Percentiles rank a stretch among this genome's conserved stretches.
These are phyloP conservation scores for Aurelia aurita complex sp. Pacific DNA, from an alignment of 30 jellyfish, hydroid and myxozoan species.

Conservation along the genomic window DNA sequence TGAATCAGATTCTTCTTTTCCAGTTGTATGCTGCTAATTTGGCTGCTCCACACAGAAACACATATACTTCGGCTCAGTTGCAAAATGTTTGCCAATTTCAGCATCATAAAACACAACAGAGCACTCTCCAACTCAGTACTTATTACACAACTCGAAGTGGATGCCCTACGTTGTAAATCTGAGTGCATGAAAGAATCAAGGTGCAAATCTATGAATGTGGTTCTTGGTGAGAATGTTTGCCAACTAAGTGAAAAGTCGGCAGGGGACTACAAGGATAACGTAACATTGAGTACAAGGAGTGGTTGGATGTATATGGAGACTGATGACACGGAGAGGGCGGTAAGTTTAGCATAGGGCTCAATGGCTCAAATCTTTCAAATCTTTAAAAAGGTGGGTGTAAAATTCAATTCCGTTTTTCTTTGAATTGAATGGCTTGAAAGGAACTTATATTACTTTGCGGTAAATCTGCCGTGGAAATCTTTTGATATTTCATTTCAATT, in stretches of 20 bases:
- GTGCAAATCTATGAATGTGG: constrained; percentile 7
- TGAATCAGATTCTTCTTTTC: too few relatives aligned
- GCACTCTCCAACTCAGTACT: neutral
- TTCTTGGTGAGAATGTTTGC: neutral
- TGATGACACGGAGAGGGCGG: neutral
- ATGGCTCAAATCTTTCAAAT: too few relatives aligned
- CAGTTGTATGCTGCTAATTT: too few relatives aligned
- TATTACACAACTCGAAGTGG: neutral
- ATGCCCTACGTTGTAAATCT: neutral
- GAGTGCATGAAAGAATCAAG: neutral
- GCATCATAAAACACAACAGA: neutral
- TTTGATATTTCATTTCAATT: too few relatives aligned
- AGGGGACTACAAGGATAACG: neutral
- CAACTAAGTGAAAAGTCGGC: neutral
- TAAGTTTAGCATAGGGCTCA: neutral
- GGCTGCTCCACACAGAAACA: too few relatives aligned
- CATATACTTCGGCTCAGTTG: neutral
- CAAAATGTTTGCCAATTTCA: constrained; percentile 7
- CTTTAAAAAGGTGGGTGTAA: too few relatives aligned
- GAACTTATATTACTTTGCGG: too few relatives aligned
- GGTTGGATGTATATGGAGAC: too few relatives aligned
- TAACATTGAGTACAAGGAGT: too few relatives aligned
- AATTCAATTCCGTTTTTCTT: too few relatives aligned
- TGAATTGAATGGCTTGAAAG: too few relatives aligned
- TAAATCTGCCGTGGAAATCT: too few relatives aligned